phyloP scores from a whole-genome alignment of 2,113 vertebrate genomes.

The Cebus imitator region DNA sequence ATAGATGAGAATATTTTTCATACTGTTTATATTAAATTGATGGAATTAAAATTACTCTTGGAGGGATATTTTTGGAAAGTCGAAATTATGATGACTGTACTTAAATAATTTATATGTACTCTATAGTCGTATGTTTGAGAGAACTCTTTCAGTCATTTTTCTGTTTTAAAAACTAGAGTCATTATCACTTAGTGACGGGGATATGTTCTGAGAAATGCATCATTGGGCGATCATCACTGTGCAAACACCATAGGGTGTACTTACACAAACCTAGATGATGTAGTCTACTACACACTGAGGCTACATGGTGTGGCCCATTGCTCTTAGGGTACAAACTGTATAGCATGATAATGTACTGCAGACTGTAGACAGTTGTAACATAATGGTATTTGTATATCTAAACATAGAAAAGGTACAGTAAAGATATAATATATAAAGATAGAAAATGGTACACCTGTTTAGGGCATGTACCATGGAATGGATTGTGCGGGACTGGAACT shows the following conservation, averaged over 20 bases:
- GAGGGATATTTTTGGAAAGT: neutral
- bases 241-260: neutral
- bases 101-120: neutral
- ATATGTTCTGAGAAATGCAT: neutral
- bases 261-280: neutral
- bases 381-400: neutral
- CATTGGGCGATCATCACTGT: neutral
- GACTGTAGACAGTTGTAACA: neutral
- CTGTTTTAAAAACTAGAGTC: neutral
- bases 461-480: neutral
- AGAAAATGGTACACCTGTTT: neutral
- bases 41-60: neutral
- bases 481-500: neutral
- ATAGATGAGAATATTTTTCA: neutral
- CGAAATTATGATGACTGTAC: neutral
- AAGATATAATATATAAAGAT: neutral
- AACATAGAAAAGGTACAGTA: neutral
- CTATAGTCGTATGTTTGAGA: neutral
- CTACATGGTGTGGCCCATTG: neutral
- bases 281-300: neutral
- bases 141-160: neutral
- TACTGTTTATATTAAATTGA: constrained; percentile 13
- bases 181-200: neutral
- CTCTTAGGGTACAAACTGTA: neutral
- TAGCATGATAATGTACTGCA: neutral